Percentiles rank a stretch among this genome's conserved stretches.
Conservation (phyloP, 2,113 vertebrate genomes). For the Piliocolobus tephrosceles region DNA sequence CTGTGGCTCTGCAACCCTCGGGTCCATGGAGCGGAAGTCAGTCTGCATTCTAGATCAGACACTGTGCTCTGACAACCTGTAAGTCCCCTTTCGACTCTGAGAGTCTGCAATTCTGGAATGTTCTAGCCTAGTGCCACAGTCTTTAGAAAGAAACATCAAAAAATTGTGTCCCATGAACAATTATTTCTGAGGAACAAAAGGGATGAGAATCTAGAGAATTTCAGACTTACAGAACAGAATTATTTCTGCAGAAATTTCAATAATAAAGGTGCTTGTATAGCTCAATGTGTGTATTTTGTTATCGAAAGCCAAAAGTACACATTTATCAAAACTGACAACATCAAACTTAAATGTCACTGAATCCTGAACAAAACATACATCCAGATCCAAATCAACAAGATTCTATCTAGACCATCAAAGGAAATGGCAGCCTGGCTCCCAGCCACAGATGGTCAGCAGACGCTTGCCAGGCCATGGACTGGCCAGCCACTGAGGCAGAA, state of each 20-base stretch:
- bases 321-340: constrained; percentile 58
- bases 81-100: background rate
- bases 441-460: background rate
- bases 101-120: background rate
- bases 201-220: constrained; percentile 6
- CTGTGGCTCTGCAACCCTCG: background rate
- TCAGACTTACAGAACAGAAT: constrained; percentile 19
- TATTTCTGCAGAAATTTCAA: constrained; percentile 46
- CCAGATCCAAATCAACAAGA: background rate
- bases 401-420: background rate
- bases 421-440: background rate
- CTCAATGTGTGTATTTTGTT: constrained; percentile 36
- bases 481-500: background rate
- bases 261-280: constrained; percentile 44
- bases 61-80: background rate
- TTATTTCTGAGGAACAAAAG: constrained; percentile 59
- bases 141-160: constrained; percentile 35
- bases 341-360: constrained; percentile 25
- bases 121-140: background rate
- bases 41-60: background rate
- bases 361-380: background rate
- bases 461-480: background rate
- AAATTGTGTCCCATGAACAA: constrained; percentile 46
- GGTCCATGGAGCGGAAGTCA: background rate
- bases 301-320: constrained; percentile 52